Percentiles rank a stretch among this genome's conserved stretches.
Evolutionary conservation across 2,888 invertebrate genomes (phyloP).

Genomic region (Acanthosepion esculentum): DNA sequence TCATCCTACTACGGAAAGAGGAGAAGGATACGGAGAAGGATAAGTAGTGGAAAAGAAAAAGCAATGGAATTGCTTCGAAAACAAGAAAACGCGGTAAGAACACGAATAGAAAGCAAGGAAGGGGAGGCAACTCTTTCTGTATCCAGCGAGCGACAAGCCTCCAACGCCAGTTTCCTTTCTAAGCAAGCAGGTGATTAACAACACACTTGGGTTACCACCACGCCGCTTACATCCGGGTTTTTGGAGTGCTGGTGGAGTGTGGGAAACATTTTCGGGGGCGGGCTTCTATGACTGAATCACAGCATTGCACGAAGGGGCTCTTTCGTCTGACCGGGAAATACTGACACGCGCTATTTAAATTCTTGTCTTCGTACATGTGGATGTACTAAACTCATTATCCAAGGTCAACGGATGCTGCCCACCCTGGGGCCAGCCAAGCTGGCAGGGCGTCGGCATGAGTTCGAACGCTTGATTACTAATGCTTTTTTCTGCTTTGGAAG

Average conservation of each 20-base stretch:
- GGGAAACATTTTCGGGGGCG: not conserved
- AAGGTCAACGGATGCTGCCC: not conserved
- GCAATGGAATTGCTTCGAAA: not conserved
- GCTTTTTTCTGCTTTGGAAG: not conserved
- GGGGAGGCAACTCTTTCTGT: not conserved
- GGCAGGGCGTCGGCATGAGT: not conserved
- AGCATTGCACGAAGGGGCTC: not conserved
- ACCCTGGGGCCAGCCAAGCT: not conserved
- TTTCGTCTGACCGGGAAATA: conserved; percentile 5
- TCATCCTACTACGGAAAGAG: not conserved
- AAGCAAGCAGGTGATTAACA: conserved; percentile 33
- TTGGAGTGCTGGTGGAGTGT: not conserved
- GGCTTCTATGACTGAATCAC: not conserved
- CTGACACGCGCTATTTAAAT: conserved; percentile 33
- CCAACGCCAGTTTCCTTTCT: not conserved
- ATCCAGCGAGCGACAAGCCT: conserved; percentile 12
- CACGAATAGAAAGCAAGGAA: not conserved
- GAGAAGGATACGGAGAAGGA: not conserved
- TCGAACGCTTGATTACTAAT: not conserved
- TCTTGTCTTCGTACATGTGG: not conserved
- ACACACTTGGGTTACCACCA: not conserved
- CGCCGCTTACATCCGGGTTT: conserved; percentile 2
- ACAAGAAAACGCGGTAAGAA: not conserved
- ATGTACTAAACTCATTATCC: conserved; percentile 42
- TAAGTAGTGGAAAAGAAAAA: not conserved